A percentile compares a stretch with the other conserved stretches of the same genome.
Evolutionary conservation across 1,140 invertebrate genomes (phyloP).

Genomic region (Oppia nitens): DNA sequence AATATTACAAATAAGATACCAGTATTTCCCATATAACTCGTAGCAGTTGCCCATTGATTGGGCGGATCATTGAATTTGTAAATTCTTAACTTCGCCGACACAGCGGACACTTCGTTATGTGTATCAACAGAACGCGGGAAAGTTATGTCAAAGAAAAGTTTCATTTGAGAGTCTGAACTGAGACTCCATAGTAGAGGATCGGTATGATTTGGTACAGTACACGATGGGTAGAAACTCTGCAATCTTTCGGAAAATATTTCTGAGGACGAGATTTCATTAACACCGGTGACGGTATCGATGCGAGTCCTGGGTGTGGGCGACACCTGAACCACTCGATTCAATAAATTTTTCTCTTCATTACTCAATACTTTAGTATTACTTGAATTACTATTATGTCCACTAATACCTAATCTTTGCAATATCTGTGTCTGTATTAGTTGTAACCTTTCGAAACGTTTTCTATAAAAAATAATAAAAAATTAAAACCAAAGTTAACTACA

Average conservation of each 20-base stretch:
- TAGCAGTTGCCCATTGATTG: not conserved
- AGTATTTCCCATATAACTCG: too few species aligned
- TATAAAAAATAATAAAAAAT: not conserved
- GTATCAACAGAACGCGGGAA: not conserved
- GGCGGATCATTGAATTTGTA: not conserved
- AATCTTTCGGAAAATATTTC: slow-evolving; percentile 7
- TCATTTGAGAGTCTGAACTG: not conserved
- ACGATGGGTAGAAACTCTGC: slow-evolving; percentile 11
- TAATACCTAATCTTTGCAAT: not conserved
- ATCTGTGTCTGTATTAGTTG: not conserved
- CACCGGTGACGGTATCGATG: not conserved
- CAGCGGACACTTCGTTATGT: not conserved
- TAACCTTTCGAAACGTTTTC: not conserved
- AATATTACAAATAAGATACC: too few species aligned
- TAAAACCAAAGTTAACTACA: too few species aligned
- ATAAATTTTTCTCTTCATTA: not conserved
- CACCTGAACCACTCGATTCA: not conserved
- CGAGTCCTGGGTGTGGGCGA: not conserved
- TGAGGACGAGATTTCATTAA: slow-evolving; percentile 2
- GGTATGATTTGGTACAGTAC: not conserved
- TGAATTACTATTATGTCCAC: not conserved
- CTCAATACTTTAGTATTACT: not conserved
- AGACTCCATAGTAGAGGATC: not conserved
- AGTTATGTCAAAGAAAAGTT: slow-evolving; percentile 5
- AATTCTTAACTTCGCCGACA: slow-evolving; percentile 8